phyloP scores from a whole-genome alignment of 2,113 vertebrate species.

The Equus przewalskii region DNA sequence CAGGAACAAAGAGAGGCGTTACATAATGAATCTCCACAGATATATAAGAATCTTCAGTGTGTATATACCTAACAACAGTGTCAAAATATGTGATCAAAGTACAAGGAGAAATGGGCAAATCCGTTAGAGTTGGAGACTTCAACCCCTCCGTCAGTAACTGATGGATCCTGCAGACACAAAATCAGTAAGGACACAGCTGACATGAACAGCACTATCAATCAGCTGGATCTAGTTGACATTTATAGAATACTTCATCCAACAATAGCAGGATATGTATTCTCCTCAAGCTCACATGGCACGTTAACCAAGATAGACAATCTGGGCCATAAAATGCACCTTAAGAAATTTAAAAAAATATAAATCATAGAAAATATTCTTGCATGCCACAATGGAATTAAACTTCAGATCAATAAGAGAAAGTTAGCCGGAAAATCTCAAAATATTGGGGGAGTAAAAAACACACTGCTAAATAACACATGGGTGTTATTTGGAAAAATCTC shows the following conservation, averaged over 20 bases:
- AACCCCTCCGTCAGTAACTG: accelerated
- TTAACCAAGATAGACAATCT: not conserved
- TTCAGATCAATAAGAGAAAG: not conserved
- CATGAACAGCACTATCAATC: not conserved
- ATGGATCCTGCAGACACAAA: not conserved
- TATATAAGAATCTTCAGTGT: accelerated
- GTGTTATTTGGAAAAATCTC: not conserved
- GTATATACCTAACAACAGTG: accelerated
- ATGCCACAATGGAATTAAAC: not conserved
- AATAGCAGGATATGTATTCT: not conserved
- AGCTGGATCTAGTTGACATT: constrained; percentile 43
- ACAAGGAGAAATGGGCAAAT: not conserved
- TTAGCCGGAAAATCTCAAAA: not conserved
- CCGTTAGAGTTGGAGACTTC: too few species aligned
- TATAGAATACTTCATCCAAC: not conserved
- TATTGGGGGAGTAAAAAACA: not conserved
- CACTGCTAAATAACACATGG: not conserved
- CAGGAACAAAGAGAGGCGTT: not conserved
- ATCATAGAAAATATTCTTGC: not conserved
- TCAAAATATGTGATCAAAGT: not conserved
- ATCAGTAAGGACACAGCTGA: not conserved
- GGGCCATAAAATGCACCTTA: constrained; percentile 7
- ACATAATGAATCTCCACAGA: not conserved
- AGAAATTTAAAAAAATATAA: not conserved
- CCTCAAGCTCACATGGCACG: not conserved